Conservation (phyloP, 2,797 vertebrate species). For the Liasis olivaceus region DNA sequence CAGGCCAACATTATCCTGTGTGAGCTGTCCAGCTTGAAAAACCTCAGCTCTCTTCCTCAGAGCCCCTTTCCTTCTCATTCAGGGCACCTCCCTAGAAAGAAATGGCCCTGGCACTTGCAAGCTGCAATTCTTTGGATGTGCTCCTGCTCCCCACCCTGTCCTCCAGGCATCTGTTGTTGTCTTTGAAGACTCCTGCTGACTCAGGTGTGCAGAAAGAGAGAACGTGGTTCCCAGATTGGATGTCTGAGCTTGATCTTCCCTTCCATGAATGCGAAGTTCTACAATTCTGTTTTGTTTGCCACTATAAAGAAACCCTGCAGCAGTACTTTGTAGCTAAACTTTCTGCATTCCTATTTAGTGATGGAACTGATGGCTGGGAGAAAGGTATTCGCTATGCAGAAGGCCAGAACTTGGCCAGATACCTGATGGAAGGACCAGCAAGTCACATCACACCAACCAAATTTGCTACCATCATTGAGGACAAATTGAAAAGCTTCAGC, state of each 20-base stretch:
- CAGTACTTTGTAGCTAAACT: not conserved
- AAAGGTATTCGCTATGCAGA: constrained; percentile 87
- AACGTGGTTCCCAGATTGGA: not conserved
- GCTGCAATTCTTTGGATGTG: not conserved
- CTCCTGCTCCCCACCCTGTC: not conserved
- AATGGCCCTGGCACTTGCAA: not conserved
- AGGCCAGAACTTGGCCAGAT: constrained; percentile 92
- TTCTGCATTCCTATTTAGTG: constrained; percentile 68
- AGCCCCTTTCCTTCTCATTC: not conserved
- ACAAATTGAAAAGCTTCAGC: constrained; percentile 79
- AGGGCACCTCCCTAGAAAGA: not conserved
- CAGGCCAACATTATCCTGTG: not conserved
- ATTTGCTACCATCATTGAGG: constrained; percentile 87
- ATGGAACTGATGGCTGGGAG: constrained; percentile 80
- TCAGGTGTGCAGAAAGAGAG: not conserved
- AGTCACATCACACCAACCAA: constrained; percentile 90
- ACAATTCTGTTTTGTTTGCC: not conserved
- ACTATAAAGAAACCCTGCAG: constrained; percentile 14
- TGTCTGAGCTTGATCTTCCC: not conserved
- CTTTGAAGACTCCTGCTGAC: not conserved
- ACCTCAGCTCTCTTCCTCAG: not conserved
- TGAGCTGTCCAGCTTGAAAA: not conserved
- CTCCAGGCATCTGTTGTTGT: not conserved
- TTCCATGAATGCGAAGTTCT: not conserved
- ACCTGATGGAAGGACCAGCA: constrained; percentile 94